These are phyloP conservation scores for Drosophila mojavensis DNA, from an alignment of 1,140 invertebrate genomes.

Conservation along the genomic window DNA sequence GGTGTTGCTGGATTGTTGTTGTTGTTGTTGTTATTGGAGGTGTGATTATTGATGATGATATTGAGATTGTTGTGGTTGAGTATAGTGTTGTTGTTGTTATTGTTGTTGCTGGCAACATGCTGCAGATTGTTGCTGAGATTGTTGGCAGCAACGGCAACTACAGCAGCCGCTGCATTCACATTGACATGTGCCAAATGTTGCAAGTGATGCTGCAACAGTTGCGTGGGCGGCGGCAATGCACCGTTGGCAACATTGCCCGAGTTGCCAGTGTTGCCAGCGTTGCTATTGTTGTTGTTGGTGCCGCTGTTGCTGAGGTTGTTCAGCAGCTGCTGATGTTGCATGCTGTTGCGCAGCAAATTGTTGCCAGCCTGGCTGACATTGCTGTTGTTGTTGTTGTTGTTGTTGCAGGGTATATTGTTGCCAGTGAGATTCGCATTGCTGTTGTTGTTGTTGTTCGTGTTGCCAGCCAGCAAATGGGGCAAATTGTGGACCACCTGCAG, in stretches of 20 bases:
- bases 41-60: slow-evolving; percentile 66
- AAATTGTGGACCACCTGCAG: slow-evolving; percentile 82
- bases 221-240: slow-evolving; percentile 71
- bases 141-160: slow-evolving; percentile 70
- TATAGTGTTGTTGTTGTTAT: slow-evolving; percentile 60
- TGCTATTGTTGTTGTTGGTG: slow-evolving; percentile 46
- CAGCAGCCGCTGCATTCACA: slow-evolving; percentile 75
- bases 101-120: slow-evolving; percentile 45
- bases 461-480: slow-evolving; percentile 70
- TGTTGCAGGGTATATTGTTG: slow-evolving; percentile 32
- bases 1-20: slow-evolving; percentile 81
- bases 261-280: slow-evolving; percentile 50
- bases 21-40: slow-evolving; percentile 62
- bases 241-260: slow-evolving; percentile 55
- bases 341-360: slow-evolving; percentile 46
- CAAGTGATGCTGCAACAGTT: slow-evolving; percentile 82
- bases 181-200: slow-evolving; percentile 83
- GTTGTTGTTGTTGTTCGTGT: slow-evolving; percentile 51
- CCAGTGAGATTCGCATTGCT: slow-evolving; percentile 52
- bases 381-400: slow-evolving; percentile 51
- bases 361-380: slow-evolving; percentile 12
- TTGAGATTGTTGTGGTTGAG: slow-evolving; percentile 77
- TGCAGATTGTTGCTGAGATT: slow-evolving; percentile 71
- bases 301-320: slow-evolving; percentile 57
- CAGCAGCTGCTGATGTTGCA: slow-evolving; percentile 61